Base-by-base conservation (phyloP, 2,888 invertebrate species). In the Oscheius myriophilus region DNA sequence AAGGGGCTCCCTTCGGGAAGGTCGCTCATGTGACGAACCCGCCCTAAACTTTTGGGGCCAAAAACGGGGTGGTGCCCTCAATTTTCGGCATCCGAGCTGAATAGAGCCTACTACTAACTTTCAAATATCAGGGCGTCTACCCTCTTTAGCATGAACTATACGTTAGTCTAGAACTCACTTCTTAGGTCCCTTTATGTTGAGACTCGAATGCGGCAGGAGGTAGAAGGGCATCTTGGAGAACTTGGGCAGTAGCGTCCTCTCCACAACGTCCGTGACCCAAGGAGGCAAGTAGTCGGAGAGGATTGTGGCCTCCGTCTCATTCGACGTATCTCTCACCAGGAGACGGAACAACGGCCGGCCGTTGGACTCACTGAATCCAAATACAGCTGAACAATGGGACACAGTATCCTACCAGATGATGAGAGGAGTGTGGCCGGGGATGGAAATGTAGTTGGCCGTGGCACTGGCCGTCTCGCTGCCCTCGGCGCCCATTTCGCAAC, bases 181-280 rank as follows among this genome's bases (percentile, higher is more conserved):
- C 91, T 90, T 94, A 90, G 90, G 87, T 78, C 90, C 90, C 86
- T 92, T 92, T 57, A 90, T 89, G 39, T 90, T 90, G 42, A 90
- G 90, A 72, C 91, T 92, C 39, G 93, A 91, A 89, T 97, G 95
- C n/a, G 96, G 95, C 83, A 95, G 91, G 65, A 98, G 90, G 87
- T 94, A 95, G 88, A 99, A 98, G 33, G 97, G 94, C 87, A 98
- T 92, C 90, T 97, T 98, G 82, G 93, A 93, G 84, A 96, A 93
- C 88, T 96, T 95, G 1, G 96, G 96, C 75, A 93, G 91, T 78
- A 93, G 93, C 89, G 87, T 88, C 87, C 89, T 86, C 61, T 87
- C 87, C 58, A 85, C 81, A 18, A 85, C 80, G 54, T 84, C 82
- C 14, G 71, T 46, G 7, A 81, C 79, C 83, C 83, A 84, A 12